Base-by-base conservation (phyloP, 2,888 invertebrate species). In the Aquatica leii region DNA sequence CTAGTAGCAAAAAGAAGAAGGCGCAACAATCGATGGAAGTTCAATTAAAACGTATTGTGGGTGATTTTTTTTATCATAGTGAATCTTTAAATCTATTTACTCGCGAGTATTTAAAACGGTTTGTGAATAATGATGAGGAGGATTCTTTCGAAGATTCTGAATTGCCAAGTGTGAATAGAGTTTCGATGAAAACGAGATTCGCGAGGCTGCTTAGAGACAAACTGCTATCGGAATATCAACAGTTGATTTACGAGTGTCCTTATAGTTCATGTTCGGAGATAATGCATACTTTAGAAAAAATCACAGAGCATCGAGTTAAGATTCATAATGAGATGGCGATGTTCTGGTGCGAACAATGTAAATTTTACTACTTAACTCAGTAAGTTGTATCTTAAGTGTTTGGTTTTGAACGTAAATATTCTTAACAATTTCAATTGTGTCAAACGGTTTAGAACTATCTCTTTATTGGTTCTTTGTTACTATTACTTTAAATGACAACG, bases 281-380 rank as follows among this genome's bases (percentile, higher is more conserved):
- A 37, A 52, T 57, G 18, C 54, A 20, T 5, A 61, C 20, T 51
- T 51, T 69, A 4, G 59, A 68, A 11, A 31, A 56, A n/a, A 40
- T 71, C 18, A 69, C 69, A 1, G 46, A 66, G 12, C 69, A 71
- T 48, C 63, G 66, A n/a, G 54, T 65, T 9, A 17, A 52, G 3
- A 58, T 55, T 2, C 71, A 71, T 43, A 61, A 68, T 5, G 55
- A 65, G 40, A 56, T 68, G 60, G 71, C 71, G 8, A 53, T 66
- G 40, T 69, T 65, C 56, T 64, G 52, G 41, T 71, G 71, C 50
- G 59, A 63, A n/a, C 67, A 69, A 24, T 71, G 71, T 56, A 59
- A 61, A 15, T 57, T 56, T 18, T 65, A 65, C 46, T 71, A 67
- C 58, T 20, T 63, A 1, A 50, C 68, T 15, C 64, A 65, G 70